Evolutionary conservation across 2,797 vertebrate genomes (phyloP).

Genomic region (Sciurus vulgaris): DNA sequence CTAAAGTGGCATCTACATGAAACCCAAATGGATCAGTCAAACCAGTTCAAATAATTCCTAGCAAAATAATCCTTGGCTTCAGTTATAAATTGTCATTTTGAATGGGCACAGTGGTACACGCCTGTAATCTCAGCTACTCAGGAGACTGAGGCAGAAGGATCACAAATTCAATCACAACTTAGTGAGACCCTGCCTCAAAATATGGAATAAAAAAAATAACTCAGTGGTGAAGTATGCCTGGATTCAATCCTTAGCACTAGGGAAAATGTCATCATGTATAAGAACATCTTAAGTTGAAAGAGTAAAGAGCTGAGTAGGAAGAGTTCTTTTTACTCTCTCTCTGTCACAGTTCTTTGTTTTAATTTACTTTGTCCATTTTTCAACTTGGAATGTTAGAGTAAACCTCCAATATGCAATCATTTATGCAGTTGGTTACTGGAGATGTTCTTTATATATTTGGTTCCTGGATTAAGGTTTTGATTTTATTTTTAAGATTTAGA

Average conservation of each 20-base stretch:
- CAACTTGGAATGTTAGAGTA: background rate
- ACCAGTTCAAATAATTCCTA: background rate
- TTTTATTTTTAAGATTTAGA: constrained; percentile 26
- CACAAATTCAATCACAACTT: background rate
- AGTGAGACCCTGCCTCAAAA: background rate
- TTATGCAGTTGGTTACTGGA: background rate
- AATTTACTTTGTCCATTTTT: constrained; percentile 3
- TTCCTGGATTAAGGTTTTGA: background rate
- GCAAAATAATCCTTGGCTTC: constrained; percentile 32
- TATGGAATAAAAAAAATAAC: background rate
- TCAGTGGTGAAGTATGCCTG: background rate
- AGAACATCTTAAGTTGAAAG: background rate
- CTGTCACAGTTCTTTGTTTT: background rate
- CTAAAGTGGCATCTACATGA: background rate
- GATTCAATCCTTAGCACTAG: background rate
- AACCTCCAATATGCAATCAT: background rate
- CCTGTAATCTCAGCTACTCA: background rate
- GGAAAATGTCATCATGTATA: background rate
- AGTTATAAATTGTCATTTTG: background rate
- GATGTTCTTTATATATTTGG: background rate
- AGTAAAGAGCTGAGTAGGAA: background rate
- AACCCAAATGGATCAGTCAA: constrained; percentile 19
- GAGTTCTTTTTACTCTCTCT: background rate
- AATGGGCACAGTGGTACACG: background rate
- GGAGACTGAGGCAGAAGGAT: background rate